Conservation (phyloP, 2,888 invertebrate species). For the Tanypteryx hageni region DNA sequence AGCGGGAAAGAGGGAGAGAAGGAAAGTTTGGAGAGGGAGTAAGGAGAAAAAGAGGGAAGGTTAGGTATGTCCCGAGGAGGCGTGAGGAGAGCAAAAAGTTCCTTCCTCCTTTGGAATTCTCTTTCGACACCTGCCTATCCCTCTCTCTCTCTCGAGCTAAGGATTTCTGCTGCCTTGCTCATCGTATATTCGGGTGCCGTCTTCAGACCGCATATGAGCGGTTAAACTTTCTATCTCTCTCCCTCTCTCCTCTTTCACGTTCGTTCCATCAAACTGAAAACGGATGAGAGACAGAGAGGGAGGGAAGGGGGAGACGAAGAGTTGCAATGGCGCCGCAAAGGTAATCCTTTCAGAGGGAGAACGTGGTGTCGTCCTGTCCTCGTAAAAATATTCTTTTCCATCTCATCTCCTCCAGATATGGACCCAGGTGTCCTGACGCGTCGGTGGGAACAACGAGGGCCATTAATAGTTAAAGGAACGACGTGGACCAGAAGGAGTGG, state of each 20-base stretch:
- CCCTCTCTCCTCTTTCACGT: neutral
- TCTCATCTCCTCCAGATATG: neutral
- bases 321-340: neutral
- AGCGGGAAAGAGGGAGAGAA: neutral
- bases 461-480: slow-evolving; percentile 16
- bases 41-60: neutral
- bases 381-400: slow-evolving; percentile 28
- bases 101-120: neutral
- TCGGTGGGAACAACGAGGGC: neutral
- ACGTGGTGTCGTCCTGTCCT: neutral
- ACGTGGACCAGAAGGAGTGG: neutral
- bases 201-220: neutral
- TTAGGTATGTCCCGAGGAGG: neutral
- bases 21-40: neutral
- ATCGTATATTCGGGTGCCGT: neutral
- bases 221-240: neutral
- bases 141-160: neutral
- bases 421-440: neutral
- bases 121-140: slow-evolving; percentile 10
- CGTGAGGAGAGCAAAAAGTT: neutral
- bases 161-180: neutral
- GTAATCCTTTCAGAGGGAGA: neutral
- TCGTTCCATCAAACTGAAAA: neutral
- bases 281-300: neutral
- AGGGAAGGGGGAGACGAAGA: neutral